phyloP scores from a whole-genome alignment of 2,113 vertebrate genomes.

The Cebidichthys violaceus region DNA sequence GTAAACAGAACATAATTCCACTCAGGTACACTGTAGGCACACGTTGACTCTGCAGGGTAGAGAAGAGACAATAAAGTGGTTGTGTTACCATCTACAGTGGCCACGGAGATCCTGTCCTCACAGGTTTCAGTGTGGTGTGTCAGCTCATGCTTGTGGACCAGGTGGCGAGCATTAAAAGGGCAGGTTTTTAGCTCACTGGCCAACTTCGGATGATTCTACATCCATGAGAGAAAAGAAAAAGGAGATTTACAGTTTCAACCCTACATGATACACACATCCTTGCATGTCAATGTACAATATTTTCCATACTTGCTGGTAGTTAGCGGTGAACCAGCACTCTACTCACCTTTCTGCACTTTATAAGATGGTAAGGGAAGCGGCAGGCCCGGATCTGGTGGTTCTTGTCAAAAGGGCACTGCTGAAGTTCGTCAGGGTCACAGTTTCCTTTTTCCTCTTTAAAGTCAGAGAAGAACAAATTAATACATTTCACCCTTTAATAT shows the following conservation, averaged over 20 bases:
- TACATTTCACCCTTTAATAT: background rate
- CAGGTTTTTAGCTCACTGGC: slow-evolving; percentile 83
- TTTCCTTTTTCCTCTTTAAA: slow-evolving; percentile 26
- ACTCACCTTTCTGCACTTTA: slow-evolving; percentile 93
- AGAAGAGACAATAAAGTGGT: accelerated
- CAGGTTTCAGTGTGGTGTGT: slow-evolving; percentile 80
- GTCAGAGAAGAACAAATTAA: background rate
- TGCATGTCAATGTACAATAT: background rate
- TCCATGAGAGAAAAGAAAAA: background rate
- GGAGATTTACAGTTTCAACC: background rate
- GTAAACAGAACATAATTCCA: background rate
- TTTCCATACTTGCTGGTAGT: background rate
- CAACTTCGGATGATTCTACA: slow-evolving; percentile 84
- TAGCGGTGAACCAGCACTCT: background rate
- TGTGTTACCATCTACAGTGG: slow-evolving; percentile 59
- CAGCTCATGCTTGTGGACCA: slow-evolving; percentile 81
- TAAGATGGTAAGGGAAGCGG: slow-evolving; percentile 92
- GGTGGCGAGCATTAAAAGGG: slow-evolving; percentile 88
- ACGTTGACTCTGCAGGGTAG: background rate
- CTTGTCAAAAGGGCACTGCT: slow-evolving; percentile 90
- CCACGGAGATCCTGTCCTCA: slow-evolving; percentile 59
- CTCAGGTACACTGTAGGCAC: background rate
- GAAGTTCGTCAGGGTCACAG: slow-evolving; percentile 87
- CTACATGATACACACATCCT: background rate
- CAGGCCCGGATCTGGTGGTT: slow-evolving; percentile 88